Percentiles rank a stretch among this genome's conserved stretches.
These are phyloP conservation scores for Eidolon dupreanum DNA, from an alignment of 2,797 vertebrate species.

Conservation along the genomic window DNA sequence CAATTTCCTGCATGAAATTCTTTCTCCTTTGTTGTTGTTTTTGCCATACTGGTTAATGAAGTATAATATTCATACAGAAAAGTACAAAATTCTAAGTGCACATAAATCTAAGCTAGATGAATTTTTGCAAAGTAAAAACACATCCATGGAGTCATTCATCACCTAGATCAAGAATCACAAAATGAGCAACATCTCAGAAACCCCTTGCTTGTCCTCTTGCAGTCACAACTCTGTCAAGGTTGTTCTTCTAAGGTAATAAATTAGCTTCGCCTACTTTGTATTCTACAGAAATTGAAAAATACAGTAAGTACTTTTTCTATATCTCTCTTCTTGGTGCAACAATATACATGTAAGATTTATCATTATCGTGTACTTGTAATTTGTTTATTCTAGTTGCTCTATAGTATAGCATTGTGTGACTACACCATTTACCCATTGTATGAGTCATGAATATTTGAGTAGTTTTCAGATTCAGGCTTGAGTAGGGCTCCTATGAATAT, in stretches of 20 bases:
- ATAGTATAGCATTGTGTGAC: background rate
- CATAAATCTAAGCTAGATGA: background rate
- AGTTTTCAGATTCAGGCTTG: background rate
- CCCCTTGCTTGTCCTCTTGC: background rate
- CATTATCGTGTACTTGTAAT: background rate
- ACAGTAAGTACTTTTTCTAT: background rate
- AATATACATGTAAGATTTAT: background rate
- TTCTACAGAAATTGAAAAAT: background rate
- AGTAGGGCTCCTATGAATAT: background rate
- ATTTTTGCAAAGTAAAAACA: slow-evolving; percentile 21
- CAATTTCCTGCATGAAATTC: background rate
- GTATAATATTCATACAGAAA: background rate
- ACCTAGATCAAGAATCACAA: background rate
- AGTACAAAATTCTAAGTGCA: background rate
- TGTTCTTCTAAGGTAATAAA: background rate
- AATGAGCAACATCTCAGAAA: background rate
- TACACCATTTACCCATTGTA: background rate
- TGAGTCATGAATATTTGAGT: background rate
- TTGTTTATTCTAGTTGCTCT: background rate
- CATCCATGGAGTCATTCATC: background rate
- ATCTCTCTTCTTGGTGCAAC: background rate
- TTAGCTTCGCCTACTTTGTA: background rate
- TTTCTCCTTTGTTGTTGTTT: background rate
- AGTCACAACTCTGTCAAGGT: background rate
- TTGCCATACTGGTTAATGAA: background rate